These are phyloP conservation scores for Sterna hirundo DNA, from an alignment of 2,113 vertebrate genomes.

Conservation along the genomic window DNA sequence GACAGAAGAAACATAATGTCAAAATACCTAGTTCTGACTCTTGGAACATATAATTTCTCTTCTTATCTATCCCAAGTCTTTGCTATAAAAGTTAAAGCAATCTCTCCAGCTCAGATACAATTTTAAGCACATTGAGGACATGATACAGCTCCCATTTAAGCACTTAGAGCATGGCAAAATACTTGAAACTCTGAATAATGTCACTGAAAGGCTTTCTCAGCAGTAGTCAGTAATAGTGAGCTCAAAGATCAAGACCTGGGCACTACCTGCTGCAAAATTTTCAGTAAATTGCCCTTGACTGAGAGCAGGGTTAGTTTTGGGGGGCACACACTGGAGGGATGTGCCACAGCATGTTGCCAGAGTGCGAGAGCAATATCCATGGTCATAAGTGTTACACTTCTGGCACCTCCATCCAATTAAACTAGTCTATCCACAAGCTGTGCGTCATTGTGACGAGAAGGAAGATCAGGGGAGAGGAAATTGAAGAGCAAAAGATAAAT, in stretches of 20 bases:
- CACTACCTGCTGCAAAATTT: not conserved
- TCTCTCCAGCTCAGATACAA: not conserved
- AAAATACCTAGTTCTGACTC: constrained; percentile 19
- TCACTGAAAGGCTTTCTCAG: not conserved
- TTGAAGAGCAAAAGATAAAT: not conserved
- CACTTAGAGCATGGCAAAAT: not conserved
- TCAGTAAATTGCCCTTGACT: not conserved
- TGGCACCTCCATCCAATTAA: not conserved
- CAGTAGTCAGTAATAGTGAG: not conserved
- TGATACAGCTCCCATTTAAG: not conserved
- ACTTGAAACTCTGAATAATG: not conserved
- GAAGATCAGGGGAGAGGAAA: not conserved
- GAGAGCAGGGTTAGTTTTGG: not conserved
- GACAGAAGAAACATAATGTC: constrained; percentile 12
- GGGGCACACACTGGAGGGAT: not conserved
- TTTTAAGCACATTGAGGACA: not conserved
- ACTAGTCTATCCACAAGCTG: not conserved
- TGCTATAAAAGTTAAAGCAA: not conserved
- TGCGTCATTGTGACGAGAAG: not conserved
- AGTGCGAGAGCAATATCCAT: accelerated
- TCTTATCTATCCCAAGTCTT: not conserved
- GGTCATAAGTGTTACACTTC: not conserved
- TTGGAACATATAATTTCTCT: not conserved
- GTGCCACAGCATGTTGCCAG: not conserved
- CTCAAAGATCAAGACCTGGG: not conserved